Evolutionary conservation across 2,797 vertebrate species (phyloP).

Genomic region (Sebastes cheni): DNA sequence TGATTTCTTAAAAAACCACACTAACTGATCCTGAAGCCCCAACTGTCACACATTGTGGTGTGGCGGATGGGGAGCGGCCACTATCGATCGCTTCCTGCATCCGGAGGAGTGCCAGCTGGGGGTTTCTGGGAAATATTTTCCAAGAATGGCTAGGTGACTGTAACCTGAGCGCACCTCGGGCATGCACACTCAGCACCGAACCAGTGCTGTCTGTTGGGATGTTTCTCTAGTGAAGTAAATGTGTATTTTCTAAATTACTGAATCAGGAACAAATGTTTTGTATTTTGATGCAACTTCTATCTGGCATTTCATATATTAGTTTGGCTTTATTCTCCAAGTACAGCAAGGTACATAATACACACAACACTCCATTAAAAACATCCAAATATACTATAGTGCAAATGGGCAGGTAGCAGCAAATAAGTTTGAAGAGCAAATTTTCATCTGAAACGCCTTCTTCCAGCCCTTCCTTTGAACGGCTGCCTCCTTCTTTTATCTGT

Average conservation of each 20-base stretch:
- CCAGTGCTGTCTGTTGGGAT: background rate
- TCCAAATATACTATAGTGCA: background rate
- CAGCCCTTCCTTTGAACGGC: background rate
- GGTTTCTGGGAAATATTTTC: constrained; percentile 49
- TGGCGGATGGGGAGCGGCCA: background rate
- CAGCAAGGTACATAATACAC: background rate
- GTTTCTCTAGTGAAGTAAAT: background rate
- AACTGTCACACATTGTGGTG: constrained; percentile 27
- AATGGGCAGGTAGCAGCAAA: background rate
- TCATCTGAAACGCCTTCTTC: background rate
- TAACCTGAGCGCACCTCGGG: constrained; percentile 46
- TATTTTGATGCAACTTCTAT: background rate
- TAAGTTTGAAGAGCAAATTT: background rate
- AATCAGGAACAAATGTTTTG: background rate
- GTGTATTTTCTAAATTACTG: background rate
- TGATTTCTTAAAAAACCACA: constrained; percentile 24
- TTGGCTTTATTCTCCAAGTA: background rate
- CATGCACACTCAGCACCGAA: constrained; percentile 11
- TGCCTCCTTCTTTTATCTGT: background rate
- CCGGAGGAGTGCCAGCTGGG: constrained; percentile 5
- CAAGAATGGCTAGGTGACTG: constrained; percentile 53
- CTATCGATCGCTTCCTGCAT: constrained; percentile 58
- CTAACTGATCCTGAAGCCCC: constrained; percentile 21
- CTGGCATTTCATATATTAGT: background rate
- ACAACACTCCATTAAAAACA: background rate